Conservation (phyloP, 2,113 vertebrate genomes). For the Taxidea taxus region DNA sequence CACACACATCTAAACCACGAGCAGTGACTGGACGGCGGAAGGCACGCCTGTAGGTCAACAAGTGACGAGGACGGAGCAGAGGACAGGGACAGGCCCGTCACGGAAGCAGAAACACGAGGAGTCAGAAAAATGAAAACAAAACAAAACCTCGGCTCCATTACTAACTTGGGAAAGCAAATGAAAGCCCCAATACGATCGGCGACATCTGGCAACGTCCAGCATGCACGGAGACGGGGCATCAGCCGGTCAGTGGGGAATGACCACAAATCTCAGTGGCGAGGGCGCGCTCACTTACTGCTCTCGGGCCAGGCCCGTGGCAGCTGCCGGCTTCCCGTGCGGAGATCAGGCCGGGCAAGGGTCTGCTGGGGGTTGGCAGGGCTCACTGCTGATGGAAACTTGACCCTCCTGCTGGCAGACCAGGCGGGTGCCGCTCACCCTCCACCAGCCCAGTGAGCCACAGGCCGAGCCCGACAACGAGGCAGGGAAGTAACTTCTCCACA, state of each 20-base stretch:
- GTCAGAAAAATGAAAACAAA: neutral
- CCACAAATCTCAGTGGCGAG: neutral
- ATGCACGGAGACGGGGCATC: too few species aligned
- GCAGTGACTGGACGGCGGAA: neutral
- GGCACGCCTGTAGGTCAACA: neutral
- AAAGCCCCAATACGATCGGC: accelerated
- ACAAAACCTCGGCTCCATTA: neutral
- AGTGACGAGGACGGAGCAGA: neutral
- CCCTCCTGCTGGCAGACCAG: neutral
- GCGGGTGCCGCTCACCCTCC: neutral
- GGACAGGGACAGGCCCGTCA: neutral
- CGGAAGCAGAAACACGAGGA: neutral
- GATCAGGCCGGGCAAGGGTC: neutral
- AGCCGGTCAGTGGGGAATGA: neutral
- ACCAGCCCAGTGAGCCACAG: neutral
- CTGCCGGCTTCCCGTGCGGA: neutral
- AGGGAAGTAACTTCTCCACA: neutral
- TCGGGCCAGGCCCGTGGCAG: neutral
- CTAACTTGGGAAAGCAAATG: neutral
- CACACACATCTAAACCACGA: neutral
- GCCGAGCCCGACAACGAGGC: neutral
- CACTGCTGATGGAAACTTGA: neutral
- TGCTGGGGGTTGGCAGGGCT: neutral
- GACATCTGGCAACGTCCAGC: neutral
- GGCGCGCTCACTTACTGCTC: neutral